phyloP scores from a whole-genome alignment of 2,888 invertebrate genomes.

The Tenthredo amoena region DNA sequence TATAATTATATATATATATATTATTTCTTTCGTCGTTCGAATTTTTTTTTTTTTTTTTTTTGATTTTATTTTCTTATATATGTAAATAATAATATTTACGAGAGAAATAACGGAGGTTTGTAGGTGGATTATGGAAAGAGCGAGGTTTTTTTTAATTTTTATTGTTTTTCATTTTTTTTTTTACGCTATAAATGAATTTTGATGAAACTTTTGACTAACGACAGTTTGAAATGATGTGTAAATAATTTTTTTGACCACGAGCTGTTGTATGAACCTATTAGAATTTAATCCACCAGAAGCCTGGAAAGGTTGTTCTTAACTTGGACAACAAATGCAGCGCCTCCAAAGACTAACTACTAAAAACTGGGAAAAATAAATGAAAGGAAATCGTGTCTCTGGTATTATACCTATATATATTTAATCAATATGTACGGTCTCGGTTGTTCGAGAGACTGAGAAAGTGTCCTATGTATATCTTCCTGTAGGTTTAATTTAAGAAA shows the following conservation, averaged over 20 bases:
- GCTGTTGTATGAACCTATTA: background rate
- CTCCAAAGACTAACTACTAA: constrained; percentile 76
- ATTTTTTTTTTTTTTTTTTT: constrained; percentile 27
- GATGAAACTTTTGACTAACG: background rate
- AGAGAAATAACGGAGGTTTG: background rate
- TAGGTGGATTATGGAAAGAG: background rate
- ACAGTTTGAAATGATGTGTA: too few relatives aligned
- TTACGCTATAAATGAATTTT: background rate
- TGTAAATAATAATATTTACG: background rate
- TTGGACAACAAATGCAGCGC: constrained; percentile 74
- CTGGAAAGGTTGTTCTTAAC: constrained; percentile 72
- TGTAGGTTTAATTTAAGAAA: background rate
- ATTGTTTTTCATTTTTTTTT: background rate
- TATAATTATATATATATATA: background rate
- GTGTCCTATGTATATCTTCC: constrained; percentile 23
- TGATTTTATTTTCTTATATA: background rate
- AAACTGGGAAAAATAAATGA: constrained; percentile 28
- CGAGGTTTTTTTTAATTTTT: background rate
- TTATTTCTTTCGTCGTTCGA: background rate
- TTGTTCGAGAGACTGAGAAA: background rate
- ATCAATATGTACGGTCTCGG: background rate
- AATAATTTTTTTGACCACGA: too few relatives aligned
- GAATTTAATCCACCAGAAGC: constrained; percentile 60
- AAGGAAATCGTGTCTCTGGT: background rate
- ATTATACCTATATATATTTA: background rate